A percentile compares a stretch with the other conserved stretches of the same genome.
Conservation (phyloP, 2,797 vertebrate genomes). For the Sebastes dallii region DNA sequence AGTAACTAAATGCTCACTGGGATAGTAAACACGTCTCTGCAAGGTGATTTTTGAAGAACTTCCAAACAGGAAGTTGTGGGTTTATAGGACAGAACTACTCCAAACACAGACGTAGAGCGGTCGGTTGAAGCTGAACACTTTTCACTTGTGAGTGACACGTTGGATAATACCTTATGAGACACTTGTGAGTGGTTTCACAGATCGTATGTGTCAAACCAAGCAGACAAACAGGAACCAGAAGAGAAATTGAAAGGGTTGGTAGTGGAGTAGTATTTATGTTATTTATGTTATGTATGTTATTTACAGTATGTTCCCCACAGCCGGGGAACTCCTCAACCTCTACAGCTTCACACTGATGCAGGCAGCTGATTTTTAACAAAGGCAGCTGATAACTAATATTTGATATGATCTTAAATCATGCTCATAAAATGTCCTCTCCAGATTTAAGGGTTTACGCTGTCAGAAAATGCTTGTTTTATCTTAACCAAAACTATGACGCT, state of each 20-base stretch:
- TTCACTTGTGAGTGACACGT: not conserved
- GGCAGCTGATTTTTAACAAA: not conserved
- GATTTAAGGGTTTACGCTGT: not conserved
- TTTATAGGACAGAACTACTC: not conserved
- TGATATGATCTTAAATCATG: not conserved
- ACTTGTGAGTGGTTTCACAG: not conserved
- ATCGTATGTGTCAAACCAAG: not conserved
- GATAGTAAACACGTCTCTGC: not conserved
- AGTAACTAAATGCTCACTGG: not conserved
- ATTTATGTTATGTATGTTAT: too few species aligned
- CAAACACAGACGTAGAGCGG: not conserved
- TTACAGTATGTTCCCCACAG: not conserved
- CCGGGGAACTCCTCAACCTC: not conserved
- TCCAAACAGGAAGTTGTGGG: not conserved
- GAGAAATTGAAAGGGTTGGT: not conserved
- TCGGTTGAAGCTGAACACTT: not conserved
- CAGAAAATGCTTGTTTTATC: not conserved
- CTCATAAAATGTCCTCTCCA: not conserved
- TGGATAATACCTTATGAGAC: not conserved
- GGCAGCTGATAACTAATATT: not conserved
- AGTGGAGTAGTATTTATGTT: too few species aligned
- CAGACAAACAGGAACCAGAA: constrained; percentile 13
- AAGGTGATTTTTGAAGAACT: not conserved
- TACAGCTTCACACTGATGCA: not conserved
- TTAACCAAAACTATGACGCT: not conserved